Percentiles rank a stretch among this genome's conserved stretches.
These are phyloP conservation scores for Pontoporia blainvillei DNA, from an alignment of 2,113 vertebrate species.

Conservation along the genomic window DNA sequence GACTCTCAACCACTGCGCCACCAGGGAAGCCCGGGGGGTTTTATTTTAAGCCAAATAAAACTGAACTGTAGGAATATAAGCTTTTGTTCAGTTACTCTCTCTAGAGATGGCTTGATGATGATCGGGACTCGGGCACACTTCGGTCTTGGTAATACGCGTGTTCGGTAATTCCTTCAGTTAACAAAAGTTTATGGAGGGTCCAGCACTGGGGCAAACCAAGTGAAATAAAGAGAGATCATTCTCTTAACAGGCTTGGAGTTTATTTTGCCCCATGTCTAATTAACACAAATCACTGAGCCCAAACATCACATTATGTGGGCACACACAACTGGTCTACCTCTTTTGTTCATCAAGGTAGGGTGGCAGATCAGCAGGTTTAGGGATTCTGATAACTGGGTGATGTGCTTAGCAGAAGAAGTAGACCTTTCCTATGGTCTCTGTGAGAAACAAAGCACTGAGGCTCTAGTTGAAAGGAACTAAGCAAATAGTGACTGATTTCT, in stretches of 20 bases:
- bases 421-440: background rate
- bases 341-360: background rate
- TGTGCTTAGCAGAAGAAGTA: background rate
- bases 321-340: background rate
- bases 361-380: background rate
- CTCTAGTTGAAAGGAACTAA: background rate
- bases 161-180: background rate
- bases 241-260: background rate
- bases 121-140: background rate
- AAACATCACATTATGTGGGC: background rate
- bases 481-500: background rate
- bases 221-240: background rate
- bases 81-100: background rate
- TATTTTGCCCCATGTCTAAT: background rate
- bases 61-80: background rate
- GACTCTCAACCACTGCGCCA: too few species aligned
- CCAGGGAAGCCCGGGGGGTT: too few species aligned
- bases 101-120: accelerated
- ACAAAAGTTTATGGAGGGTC: background rate
- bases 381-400: background rate
- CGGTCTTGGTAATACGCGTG: accelerated
- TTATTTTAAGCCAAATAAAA: background rate
- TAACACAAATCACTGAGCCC: background rate
- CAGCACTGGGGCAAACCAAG: background rate
- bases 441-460: background rate